Conservation (phyloP, 2,888 invertebrate genomes). For the Leptarthrus brevirostris region DNA sequence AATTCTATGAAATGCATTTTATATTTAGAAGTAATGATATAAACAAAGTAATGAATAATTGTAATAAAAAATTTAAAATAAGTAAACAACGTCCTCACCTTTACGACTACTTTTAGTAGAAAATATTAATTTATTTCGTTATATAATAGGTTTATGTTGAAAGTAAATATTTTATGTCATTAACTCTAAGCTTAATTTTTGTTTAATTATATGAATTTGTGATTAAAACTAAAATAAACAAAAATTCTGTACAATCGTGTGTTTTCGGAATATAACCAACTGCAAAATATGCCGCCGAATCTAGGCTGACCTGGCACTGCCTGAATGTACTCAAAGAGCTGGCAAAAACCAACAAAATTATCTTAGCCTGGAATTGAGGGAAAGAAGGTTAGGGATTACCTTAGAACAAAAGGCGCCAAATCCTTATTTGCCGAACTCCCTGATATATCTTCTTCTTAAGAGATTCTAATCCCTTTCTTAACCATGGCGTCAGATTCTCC, state of each 20-base stretch:
- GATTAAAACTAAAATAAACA: conserved; percentile 19
- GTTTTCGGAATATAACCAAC: no score
- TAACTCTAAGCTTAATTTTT: conserved; percentile 39
- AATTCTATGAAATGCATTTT: conserved; percentile 37
- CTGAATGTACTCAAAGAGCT: no score
- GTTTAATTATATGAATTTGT: conserved; percentile 37
- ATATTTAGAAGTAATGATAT: conserved; percentile 39
- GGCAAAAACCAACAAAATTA: no score
- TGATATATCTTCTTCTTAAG: no score
- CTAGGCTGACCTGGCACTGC: no score
- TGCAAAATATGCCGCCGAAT: no score
- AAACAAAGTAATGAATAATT: conserved; percentile 32
- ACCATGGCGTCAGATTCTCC: no score
- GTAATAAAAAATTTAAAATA: conserved; percentile 23
- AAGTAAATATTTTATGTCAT: conserved; percentile 23
- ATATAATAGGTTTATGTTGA: conserved; percentile 21
- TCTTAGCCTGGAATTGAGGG: no score
- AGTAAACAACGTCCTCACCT: conserved; percentile 43
- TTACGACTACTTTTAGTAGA: conserved; percentile 31
- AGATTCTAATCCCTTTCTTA: no score
- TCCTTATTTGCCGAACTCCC: no score
- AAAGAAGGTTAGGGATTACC: no score
- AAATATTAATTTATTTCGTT: conserved; percentile 7
- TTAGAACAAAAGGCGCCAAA: no score
- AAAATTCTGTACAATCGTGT: conserved; percentile 23